These are phyloP conservation scores for Odontesthes bonariensis DNA, from an alignment of 2,113 vertebrate genomes.

Conservation along the genomic window DNA sequence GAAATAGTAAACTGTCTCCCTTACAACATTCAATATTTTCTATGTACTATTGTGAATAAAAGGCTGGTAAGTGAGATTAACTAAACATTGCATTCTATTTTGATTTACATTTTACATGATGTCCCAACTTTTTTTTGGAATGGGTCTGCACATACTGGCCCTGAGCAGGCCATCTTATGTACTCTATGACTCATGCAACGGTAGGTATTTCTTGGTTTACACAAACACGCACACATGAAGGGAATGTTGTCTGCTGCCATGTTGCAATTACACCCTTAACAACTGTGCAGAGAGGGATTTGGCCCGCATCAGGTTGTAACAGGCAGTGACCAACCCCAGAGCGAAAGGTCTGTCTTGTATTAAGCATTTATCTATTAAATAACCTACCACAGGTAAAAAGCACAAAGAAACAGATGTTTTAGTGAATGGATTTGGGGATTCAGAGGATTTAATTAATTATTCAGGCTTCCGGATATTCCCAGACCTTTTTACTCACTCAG, in stretches of 20 bases:
- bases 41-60: background rate
- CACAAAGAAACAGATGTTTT: slow-evolving; percentile 37
- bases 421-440: slow-evolving; percentile 42
- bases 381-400: slow-evolving; percentile 60
- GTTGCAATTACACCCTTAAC: slow-evolving; percentile 48
- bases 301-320: slow-evolving; percentile 35
- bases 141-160: background rate
- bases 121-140: too few relatives aligned
- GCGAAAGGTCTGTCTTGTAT: slow-evolving; percentile 28
- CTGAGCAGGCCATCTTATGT: background rate
- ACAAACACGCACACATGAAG: slow-evolving; percentile 27
- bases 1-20: too few relatives aligned
- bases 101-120: too few relatives aligned
- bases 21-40: too few relatives aligned
- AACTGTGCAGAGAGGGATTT: slow-evolving; percentile 52
- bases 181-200: background rate
- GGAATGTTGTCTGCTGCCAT: slow-evolving; percentile 36
- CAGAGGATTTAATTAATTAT: slow-evolving; percentile 78
- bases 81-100: too few relatives aligned
- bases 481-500: slow-evolving; percentile 65
- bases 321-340: slow-evolving; percentile 34
- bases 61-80: too few relatives aligned
- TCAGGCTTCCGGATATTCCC: slow-evolving; percentile 66
- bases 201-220: slow-evolving; percentile 22
- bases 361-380: slow-evolving; percentile 58